Conservation (phyloP, 2,888 invertebrate species). For the Cataglyphis albicans region DNA sequence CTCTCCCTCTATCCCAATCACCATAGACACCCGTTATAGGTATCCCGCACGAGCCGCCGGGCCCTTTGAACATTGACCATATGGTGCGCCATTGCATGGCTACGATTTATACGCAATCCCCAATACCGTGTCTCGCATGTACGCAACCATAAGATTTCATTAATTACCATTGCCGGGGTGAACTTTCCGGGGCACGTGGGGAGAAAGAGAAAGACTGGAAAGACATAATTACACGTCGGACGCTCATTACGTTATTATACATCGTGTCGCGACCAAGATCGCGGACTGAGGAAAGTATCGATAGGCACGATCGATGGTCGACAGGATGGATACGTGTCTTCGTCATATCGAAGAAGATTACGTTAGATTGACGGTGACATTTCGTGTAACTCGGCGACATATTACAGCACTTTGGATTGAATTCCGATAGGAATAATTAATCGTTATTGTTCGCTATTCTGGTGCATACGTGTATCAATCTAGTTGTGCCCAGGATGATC, state of each 20-base stretch:
- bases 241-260: conserved; percentile 42
- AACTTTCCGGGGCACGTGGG: not conserved
- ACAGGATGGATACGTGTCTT: not conserved
- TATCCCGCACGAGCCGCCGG: conserved; percentile 58
- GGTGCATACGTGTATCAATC: not conserved
- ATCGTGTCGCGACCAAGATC: not conserved
- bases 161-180: conserved; percentile 74
- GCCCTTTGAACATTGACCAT: conserved; percentile 78
- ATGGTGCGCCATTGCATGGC: conserved; percentile 73
- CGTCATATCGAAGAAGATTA: conserved; percentile 23
- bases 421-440: conserved; percentile 57
- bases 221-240: conserved; percentile 54
- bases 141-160: conserved; percentile 78
- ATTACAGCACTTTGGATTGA: conserved; percentile 59
- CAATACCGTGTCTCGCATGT: conserved; percentile 60
- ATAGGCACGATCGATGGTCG: conserved; percentile 33
- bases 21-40: conserved; percentile 70
- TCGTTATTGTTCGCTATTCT: conserved; percentile 42
- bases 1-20: conserved; percentile 65
- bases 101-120: conserved; percentile 79
- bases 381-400: conserved; percentile 74
- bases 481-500: not conserved
- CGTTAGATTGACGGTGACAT: conserved; percentile 74
- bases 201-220: conserved; percentile 57
- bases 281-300: not conserved